A percentile compares a stretch with the other conserved stretches of the same genome.
Evolutionary conservation across 2,888 invertebrate species (phyloP).

Genomic region (Sthenelais limicola): DNA sequence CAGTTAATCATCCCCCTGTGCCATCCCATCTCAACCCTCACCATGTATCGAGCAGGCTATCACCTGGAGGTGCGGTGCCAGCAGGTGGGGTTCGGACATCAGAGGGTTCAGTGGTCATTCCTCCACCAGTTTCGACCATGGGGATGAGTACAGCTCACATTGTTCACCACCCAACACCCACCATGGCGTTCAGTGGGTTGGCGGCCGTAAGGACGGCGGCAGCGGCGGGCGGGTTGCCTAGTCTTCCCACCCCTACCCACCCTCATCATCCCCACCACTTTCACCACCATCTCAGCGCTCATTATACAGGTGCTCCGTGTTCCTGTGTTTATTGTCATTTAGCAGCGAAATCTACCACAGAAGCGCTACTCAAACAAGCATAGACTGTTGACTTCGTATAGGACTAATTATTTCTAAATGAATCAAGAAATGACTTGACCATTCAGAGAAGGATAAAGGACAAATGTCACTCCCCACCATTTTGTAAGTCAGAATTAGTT

Average conservation of each 20-base stretch:
- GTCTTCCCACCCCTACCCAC: neutral
- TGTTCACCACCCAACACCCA: slow-evolving; percentile 20
- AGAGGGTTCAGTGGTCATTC: no score
- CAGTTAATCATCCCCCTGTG: no score
- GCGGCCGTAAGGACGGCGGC: neutral
- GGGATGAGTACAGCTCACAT: neutral
- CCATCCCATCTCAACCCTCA: neutral
- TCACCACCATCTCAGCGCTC: neutral
- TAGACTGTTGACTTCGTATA: no score
- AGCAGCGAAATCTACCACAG: slow-evolving; percentile 20
- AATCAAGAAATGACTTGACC: no score
- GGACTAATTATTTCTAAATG: no score
- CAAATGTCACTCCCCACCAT: no score
- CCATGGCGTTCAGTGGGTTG: slow-evolving; percentile 1
- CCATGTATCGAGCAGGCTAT: neutral
- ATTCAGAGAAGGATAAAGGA: no score
- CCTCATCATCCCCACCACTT: slow-evolving; percentile 3
- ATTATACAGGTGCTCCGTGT: slow-evolving; percentile 21
- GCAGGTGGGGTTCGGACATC: no score
- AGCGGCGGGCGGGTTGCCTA: neutral
- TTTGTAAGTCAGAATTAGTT: no score
- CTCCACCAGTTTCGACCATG: neutral
- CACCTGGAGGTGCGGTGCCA: no score
- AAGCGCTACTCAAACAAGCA: slow-evolving; percentile 22
- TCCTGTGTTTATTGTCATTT: slow-evolving; percentile 41